Percentiles rank a stretch among this genome's conserved stretches.
These are phyloP conservation scores for Pedionomus torquatus DNA, from an alignment of 2,113 vertebrate species.

Conservation along the genomic window DNA sequence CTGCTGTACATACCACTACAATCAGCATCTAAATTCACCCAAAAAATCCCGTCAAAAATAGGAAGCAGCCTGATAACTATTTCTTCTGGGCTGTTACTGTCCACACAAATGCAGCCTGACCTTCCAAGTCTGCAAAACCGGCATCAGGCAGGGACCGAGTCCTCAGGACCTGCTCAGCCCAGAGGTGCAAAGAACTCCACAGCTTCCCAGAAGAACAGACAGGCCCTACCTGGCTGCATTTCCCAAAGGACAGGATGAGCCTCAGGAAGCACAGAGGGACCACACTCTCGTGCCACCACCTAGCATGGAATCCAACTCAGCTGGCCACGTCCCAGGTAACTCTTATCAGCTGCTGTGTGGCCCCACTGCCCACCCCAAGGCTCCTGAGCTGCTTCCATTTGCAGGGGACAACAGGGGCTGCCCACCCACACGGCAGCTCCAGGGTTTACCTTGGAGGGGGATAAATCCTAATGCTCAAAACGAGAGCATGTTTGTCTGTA, in stretches of 20 bases:
- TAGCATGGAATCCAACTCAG: neutral
- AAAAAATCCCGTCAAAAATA: neutral
- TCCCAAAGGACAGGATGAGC: neutral
- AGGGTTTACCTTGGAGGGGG: neutral
- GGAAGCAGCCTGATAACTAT: neutral
- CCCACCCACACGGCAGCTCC: rapidly evolving
- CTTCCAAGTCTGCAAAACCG: neutral
- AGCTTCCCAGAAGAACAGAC: neutral
- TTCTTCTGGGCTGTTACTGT: neutral
- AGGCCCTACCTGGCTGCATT: neutral
- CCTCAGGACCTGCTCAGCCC: neutral
- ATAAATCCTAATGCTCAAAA: neutral
- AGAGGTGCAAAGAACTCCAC: neutral
- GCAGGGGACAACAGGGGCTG: rapidly evolving
- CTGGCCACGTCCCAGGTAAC: neutral
- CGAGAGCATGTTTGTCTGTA: neutral
- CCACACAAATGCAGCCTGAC: neutral
- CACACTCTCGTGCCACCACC: rapidly evolving
- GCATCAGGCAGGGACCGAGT: rapidly evolving
- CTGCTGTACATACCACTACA: neutral
- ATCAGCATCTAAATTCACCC: neutral
- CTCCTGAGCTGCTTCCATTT: neutral
- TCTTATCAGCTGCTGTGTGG: rapidly evolving
- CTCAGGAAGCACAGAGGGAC: neutral
- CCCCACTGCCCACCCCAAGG: neutral